These are phyloP conservation scores for Heteropelma amictum DNA, from an alignment of 2,888 invertebrate genomes.

Conservation along the genomic window DNA sequence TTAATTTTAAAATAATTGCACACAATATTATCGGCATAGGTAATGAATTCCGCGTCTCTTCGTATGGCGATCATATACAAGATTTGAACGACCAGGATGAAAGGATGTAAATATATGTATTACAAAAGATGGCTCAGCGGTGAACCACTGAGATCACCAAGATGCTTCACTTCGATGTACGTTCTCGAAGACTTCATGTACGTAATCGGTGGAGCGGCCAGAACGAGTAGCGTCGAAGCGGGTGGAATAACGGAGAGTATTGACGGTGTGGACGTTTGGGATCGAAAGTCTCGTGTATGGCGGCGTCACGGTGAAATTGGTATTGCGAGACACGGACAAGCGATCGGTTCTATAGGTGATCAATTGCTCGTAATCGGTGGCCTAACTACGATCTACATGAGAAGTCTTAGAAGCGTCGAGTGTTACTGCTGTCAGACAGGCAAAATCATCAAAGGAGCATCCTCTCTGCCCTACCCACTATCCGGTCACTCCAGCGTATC, in stretches of 20 bases:
- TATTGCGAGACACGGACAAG: conserved; percentile 84
- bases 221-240: conserved; percentile 70
- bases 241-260: conserved; percentile 81
- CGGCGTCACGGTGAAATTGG: conserved; percentile 81
- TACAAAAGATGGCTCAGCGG: conserved; percentile 67
- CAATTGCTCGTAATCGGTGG: conserved; percentile 84
- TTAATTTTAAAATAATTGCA: too few species aligned
- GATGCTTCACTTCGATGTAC: conserved; percentile 72
- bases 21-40: too few species aligned
- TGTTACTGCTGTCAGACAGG: conserved; percentile 82
- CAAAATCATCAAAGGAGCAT: conserved; percentile 82
- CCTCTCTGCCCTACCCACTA: conserved; percentile 82
- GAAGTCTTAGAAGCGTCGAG: conserved; percentile 83
- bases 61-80: too few species aligned
- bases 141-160: conserved; percentile 66
- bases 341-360: conserved; percentile 81
- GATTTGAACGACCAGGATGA: too few species aligned
- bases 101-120: background rate
- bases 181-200: conserved; percentile 80
- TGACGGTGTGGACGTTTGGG: conserved; percentile 82
- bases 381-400: conserved; percentile 83
- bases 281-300: conserved; percentile 81
- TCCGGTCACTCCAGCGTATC: conserved; percentile 81
- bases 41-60: too few species aligned
- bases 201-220: conserved; percentile 84